Evolutionary conservation across 2,888 invertebrate genomes (phyloP).

Genomic region (Tortrix viridana): DNA sequence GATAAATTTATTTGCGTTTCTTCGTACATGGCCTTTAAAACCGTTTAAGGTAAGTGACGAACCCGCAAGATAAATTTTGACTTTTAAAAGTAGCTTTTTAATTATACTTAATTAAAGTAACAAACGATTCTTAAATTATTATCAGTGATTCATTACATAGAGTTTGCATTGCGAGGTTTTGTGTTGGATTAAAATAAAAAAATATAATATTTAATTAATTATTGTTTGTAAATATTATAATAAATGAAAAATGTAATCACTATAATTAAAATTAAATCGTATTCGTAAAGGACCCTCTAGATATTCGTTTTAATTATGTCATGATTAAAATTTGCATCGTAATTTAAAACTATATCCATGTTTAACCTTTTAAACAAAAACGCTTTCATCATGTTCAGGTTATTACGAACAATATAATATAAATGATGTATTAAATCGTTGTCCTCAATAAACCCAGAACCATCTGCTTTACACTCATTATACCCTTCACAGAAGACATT

Average conservation of each 20-base stretch:
- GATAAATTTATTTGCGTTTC: neutral
- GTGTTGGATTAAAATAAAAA: too few relatives aligned
- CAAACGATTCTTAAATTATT: too few relatives aligned
- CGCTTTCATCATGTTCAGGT: neutral
- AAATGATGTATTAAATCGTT: conserved; percentile 34
- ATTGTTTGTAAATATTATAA: too few relatives aligned
- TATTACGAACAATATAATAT: conserved; percentile 37
- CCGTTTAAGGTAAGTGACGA: neutral
- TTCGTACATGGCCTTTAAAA: neutral
- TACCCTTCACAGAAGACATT: conserved; percentile 62
- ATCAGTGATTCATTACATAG: neutral
- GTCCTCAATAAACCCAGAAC: conserved; percentile 21
- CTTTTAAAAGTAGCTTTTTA: neutral
- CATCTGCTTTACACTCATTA: conserved; percentile 54
- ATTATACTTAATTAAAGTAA: too few relatives aligned
- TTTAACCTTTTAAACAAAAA: neutral
- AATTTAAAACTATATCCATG: neutral
- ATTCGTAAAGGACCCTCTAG: too few relatives aligned
- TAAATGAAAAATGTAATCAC: too few relatives aligned
- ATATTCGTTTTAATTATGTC: too few relatives aligned
- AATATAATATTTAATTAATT: too few relatives aligned
- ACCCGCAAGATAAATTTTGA: neutral
- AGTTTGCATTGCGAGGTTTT: neutral
- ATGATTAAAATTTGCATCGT: neutral
- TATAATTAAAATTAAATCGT: too few relatives aligned